Base-by-base conservation (phyloP, 2,888 invertebrate species). In the Diogma glabrata region DNA sequence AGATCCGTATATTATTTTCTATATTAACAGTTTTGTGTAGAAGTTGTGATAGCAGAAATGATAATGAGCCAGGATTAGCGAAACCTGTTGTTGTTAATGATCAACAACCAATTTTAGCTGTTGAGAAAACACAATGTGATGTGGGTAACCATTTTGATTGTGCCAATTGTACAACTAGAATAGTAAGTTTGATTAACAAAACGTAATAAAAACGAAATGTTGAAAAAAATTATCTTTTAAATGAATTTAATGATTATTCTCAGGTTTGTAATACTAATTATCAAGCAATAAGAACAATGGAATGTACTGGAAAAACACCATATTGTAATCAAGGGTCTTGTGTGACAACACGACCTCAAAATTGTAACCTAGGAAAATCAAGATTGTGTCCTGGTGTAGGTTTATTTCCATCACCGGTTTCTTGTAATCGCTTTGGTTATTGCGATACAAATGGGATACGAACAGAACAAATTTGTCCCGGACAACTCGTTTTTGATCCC, bases 381-480 rank as follows among this genome's bases (percentile, higher is more conserved):
- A 16, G 16, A 2, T 26, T 46, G 16, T 46, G 46, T 17, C 46
- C 46, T 16, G 5, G 17, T 16, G 12, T 12, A 2, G 46, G 26
- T 8, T 16, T 16, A 24, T 46, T 24, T 26, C 46, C 46, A 26
- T 24, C 23, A 17, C 23, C 14, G 8, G 16, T 16, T 14, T 16
- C 26, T 4, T 46, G 46, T 14, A 24, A 22, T 7, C n/a, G 16
- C 7, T 46, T 24, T 46, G 16, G 17, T 46, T 24, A 46, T 16
- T 46, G 70, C 56, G 65, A 66, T 60, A 63, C 66, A 62, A 66
- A 68, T 58, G 50, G 40, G 43, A 24, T 23, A 14, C 30, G 47
- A 17, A 49, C 33, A n/a, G 45, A 48, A 17, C 54, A 52, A 23
- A 26, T 49, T 12, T 56, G 56, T 45, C 53, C 53, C 7, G 30